These are phyloP conservation scores for Hermaeophaga mercurialis DNA, from an alignment of 2,888 invertebrate genomes.

Conservation along the genomic window DNA sequence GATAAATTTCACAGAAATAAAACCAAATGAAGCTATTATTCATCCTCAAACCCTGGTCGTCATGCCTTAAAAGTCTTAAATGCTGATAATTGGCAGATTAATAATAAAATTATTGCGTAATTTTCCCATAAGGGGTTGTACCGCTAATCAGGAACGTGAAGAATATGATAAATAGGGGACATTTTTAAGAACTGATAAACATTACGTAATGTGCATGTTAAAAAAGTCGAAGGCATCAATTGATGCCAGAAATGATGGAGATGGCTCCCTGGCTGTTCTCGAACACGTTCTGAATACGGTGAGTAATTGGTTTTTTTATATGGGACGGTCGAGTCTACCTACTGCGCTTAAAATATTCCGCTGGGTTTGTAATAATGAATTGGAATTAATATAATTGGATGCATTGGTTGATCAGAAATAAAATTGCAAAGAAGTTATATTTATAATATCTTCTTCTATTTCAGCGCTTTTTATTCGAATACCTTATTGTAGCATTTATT, in stretches of 20 bases:
- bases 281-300: conserved; percentile 21
- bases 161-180: conserved; percentile 27
- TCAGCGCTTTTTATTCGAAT: no score
- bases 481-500: no score
- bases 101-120: conserved; percentile 17
- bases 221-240: conserved; percentile 26
- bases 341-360: conserved; percentile 12
- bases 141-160: conserved; percentile 14
- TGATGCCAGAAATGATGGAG: conserved; percentile 30
- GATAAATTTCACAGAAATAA: no score
- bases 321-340: conserved; percentile 7
- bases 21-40: not conserved
- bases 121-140: conserved; percentile 15
- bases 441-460: no score
- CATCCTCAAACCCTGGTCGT: not conserved
- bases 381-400: not conserved
- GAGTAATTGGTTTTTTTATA: conserved; percentile 24
- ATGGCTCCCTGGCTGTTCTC: conserved; percentile 22
- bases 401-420: no score
- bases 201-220: conserved; percentile 27
- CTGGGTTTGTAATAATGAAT: not conserved
- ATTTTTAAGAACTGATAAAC: conserved; percentile 21
- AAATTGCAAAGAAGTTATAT: no score
- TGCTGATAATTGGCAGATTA: not conserved
- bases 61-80: not conserved